A percentile compares a stretch with the other conserved stretches of the same genome.
Evolutionary conservation across 2,888 invertebrate species (phyloP).

Genomic region (Sympetrum striolatum): DNA sequence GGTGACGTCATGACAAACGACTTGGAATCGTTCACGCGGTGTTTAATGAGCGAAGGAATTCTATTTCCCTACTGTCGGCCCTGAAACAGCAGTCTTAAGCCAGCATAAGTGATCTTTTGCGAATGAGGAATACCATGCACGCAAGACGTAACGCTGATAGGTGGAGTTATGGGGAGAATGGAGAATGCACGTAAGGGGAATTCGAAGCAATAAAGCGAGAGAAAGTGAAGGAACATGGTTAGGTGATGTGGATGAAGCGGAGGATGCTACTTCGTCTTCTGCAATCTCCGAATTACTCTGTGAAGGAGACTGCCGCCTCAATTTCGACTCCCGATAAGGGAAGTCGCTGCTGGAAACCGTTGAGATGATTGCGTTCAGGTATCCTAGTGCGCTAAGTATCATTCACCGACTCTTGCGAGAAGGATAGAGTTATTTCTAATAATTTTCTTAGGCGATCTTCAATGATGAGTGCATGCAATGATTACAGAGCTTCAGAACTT

Average conservation of each 20-base stretch:
- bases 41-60: neutral
- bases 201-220: neutral
- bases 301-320: neutral
- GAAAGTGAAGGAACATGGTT: neutral
- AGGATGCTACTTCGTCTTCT: neutral
- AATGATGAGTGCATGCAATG: neutral
- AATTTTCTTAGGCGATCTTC: neutral
- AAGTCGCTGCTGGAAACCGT: neutral
- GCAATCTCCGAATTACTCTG: neutral
- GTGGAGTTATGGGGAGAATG: neutral
- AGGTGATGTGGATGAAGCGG: neutral
- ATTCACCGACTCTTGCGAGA: neutral
- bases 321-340: neutral
- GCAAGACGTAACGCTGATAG: neutral
- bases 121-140: neutral
- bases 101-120: neutral
- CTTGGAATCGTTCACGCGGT: neutral
- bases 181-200: neutral
- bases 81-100: neutral
- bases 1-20: conserved; percentile 30
- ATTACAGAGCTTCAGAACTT: no score
- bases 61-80: neutral
- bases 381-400: neutral
- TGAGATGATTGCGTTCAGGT: neutral
- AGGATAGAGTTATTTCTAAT: neutral